These are phyloP conservation scores for Pristiophorus japonicus DNA, from an alignment of 2,113 vertebrate species.

Conservation along the genomic window DNA sequence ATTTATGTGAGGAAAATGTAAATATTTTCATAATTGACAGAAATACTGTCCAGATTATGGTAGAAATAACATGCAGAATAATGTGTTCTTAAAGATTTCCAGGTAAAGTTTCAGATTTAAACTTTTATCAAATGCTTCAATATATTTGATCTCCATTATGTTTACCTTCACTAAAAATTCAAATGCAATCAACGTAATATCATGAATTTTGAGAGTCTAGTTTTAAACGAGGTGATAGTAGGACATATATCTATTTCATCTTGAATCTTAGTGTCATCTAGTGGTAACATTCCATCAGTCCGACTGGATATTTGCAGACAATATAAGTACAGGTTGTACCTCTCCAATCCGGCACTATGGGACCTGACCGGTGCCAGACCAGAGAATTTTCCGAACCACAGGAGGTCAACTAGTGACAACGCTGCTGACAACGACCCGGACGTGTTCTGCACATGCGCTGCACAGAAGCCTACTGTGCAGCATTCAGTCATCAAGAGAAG, in stretches of 20 bases:
- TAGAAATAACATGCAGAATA: no score
- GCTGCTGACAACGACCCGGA: no score
- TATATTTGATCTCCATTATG: background rate
- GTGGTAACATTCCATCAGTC: background rate
- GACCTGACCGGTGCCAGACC: no score
- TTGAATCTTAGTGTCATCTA: constrained; percentile 32
- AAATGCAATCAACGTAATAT: background rate
- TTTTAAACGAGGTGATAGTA: background rate
- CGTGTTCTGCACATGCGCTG: no score
- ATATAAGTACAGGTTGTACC: no score
- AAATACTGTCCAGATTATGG: background rate
- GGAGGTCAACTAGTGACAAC: no score
- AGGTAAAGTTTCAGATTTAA: background rate
- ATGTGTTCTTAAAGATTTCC: background rate
- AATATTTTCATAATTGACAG: background rate
- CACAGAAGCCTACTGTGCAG: no score
- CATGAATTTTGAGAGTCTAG: background rate
- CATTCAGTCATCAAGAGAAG: no score
- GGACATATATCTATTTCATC: background rate
- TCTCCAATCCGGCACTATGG: no score
- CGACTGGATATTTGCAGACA: background rate
- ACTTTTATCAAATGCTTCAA: background rate
- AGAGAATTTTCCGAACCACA: no score
- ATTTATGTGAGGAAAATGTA: background rate
- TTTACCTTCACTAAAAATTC: background rate